Base-by-base conservation (phyloP, 1,140 invertebrate genomes). In the Scaptomyza hsui region DNA sequence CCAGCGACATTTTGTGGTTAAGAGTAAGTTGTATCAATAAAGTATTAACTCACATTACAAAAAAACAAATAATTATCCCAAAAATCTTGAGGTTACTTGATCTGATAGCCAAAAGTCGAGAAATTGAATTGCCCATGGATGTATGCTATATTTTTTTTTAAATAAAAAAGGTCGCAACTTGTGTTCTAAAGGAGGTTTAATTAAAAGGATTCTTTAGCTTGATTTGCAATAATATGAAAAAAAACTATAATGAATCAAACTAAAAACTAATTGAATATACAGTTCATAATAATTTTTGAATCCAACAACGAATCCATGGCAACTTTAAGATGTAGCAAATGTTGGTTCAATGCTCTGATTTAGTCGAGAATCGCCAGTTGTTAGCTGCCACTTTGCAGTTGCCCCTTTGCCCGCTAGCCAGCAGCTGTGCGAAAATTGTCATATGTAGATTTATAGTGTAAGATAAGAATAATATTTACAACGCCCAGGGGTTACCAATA, bases 391-490 rank as follows among this genome's bases (percentile, higher is more conserved):
- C 26, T 9, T 26, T 7, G 6, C 7, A 29, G 6, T 29, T 29
- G 26, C 26, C 26, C 26, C 6, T 29, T 29, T 29, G 42, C 29
- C 74, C 44, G 26, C 15, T 63, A 57, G 83, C 57, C 70, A 71
- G 60, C 55, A 64, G 55, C 61, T 70, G 68, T 57, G 82, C 83
- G 75, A 78, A 89, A 88, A 88, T 88, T 88, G 82, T 88, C 82
- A 88, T 82, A 88, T 88, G 82, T 88, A 88, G 82, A 88, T 88
- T 88, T 88, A 88, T 88, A 55, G 78, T 56, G 56, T 75, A 82
- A 72, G 82, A 88, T 88, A 88, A 78, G 82, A 72, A 75, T 78
- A 88, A 88, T 88, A 88, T 88, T 88, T 82, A 88, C 82, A 88
- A 67, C 77, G 82, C 83, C 82, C 75, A 65, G 67, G 86, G 82